Evolutionary conservation across 1,140 invertebrate genomes (phyloP).

Genomic region (Drosophila pectinifera): DNA sequence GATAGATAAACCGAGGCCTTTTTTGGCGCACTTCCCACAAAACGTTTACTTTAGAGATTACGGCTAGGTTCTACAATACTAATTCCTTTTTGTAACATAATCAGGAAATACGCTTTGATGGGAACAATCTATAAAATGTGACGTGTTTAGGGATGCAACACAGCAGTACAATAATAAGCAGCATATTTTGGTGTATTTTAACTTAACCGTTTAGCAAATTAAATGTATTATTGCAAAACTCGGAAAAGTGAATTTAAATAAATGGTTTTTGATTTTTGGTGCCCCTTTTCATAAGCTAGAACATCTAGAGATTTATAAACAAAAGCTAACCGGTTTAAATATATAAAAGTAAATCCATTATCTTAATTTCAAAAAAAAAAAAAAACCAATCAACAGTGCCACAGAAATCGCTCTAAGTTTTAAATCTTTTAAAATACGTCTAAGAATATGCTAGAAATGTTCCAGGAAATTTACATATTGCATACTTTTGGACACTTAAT

Average conservation of each 20-base stretch:
- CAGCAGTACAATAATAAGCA: constrained; percentile 27
- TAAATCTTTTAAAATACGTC: not conserved
- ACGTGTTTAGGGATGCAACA: constrained; percentile 72
- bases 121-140: constrained; percentile 51
- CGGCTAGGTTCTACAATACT: constrained; percentile 8
- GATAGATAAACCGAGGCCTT: constrained; percentile 13
- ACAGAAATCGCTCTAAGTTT: not conserved
- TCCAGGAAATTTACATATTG: not conserved
- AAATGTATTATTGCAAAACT: constrained; percentile 40
- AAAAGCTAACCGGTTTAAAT: not conserved
- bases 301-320: no score
- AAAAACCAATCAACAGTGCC: not conserved
- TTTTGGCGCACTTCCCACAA: constrained; percentile 7
- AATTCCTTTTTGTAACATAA: constrained; percentile 15
- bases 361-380: not conserved
- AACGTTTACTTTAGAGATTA: constrained; percentile 12
- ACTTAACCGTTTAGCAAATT: constrained; percentile 40
- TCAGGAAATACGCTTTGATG: constrained; percentile 32
- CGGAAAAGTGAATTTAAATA: not conserved
- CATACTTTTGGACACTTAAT: not conserved
- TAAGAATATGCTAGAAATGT: not conserved
- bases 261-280: no score
- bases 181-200: constrained; percentile 30
- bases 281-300: not conserved
- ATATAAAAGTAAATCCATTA: not conserved